Base-by-base conservation (phyloP, 2,888 invertebrate genomes). In the Agriopis aurantiaria region DNA sequence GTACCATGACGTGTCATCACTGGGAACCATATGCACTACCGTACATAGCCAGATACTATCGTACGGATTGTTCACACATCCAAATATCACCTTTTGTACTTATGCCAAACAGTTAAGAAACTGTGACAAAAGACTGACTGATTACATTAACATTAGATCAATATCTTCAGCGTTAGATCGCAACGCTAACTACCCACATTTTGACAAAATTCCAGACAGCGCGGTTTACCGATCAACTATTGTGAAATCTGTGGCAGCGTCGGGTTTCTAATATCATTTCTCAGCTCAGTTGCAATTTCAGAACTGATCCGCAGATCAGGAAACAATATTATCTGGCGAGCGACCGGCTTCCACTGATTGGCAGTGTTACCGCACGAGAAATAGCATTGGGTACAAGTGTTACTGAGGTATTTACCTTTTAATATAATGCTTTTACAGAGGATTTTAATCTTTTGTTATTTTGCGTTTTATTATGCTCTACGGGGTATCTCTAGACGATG, bases 251-350 rank as follows among this genome's bases (percentile, higher is more conserved):
- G 33, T 23, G 33, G 46, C 59, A 48, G 57, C 64, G 55, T 43
- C 48, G 23, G 45, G 49, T 49, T 52, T 45, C 53, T 56, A 64
- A 64, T 56, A 56, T 56, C 11, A 68, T 58, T 61, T 67, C 59
- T 11, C 46, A 45, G 53, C 23, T 53, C 41, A 53, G 52, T 46
- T 45, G 14, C 43, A 52, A 33, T 48, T 49, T 14, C 40, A 10
- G n/a, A 46, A 2, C 17, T n/a, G 52, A 51, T 49, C 48, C 59
- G 33, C 51, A n/a, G 51, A 51, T 41, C 61, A 12, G 61, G 60
- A 60, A 52, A 52, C 61, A 43, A 43, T 62, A 62, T 51, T 17
- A 62, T 51, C 60, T 14, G 49, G 48, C 40, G 51, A 51, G 41
- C 43, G 43, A 43, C 52, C 61, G 52, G 52, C 61, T 62, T 43